Evolutionary conservation across 2,113 vertebrate genomes (phyloP).

Genomic region (Galemys pyrenaicus): DNA sequence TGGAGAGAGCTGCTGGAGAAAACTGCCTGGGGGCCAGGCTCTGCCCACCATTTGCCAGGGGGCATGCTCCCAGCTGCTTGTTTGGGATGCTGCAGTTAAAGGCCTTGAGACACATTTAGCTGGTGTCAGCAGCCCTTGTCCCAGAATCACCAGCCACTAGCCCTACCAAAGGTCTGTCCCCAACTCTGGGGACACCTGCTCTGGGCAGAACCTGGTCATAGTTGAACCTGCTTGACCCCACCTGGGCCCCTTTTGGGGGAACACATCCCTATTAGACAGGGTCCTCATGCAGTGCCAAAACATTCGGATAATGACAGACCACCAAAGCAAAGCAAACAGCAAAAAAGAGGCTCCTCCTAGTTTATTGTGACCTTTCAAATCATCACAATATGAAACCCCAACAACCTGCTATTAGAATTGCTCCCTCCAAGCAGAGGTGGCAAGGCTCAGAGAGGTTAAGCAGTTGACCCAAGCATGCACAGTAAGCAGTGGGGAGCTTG

Average conservation of each 20-base stretch:
- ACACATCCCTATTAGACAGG: not conserved
- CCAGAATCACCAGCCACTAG: rapidly evolving
- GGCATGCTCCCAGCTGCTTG: rapidly evolving
- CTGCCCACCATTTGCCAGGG: rapidly evolving
- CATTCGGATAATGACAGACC: not conserved
- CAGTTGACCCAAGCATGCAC: not conserved
- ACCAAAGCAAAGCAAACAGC: not conserved
- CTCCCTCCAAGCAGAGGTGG: not conserved
- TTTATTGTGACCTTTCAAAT: not conserved
- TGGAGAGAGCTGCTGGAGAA: too few species aligned
- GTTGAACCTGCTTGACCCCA: not conserved
- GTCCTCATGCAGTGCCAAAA: not conserved
- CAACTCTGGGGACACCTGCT: conserved; percentile 31
- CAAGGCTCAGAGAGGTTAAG: conserved; percentile 37
- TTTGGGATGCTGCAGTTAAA: not conserved
- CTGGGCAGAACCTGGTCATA: rapidly evolving
- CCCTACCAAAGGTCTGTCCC: not conserved
- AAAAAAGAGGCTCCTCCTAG: not conserved
- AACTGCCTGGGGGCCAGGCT: not conserved
- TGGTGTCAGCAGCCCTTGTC: not conserved
- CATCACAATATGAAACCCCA: not conserved
- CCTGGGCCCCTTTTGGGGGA: not conserved
- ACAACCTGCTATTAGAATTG: not conserved
- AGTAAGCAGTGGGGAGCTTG: not conserved
- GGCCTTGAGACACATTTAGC: not conserved